Conservation (phyloP, 2,888 invertebrate genomes). For the Eupithecia inturbata region DNA sequence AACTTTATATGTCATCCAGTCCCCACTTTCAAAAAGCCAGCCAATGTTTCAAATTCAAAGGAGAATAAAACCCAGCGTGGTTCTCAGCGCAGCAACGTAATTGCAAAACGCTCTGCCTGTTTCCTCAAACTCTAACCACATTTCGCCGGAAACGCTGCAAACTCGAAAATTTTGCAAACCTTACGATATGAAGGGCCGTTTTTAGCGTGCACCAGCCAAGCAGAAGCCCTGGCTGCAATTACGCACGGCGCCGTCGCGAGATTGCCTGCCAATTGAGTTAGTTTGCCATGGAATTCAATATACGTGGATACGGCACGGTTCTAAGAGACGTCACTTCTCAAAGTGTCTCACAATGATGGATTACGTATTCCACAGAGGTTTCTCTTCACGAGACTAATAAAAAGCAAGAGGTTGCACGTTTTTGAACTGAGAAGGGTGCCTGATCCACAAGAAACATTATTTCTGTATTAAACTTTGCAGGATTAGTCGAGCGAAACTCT, state of each 20-base stretch:
- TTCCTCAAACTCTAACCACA: constrained; percentile 22
- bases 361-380: neutral
- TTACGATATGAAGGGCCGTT: constrained; percentile 27
- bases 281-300: constrained; percentile 35
- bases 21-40: neutral
- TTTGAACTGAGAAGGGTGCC: neutral
- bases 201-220: constrained; percentile 32
- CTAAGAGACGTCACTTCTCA: neutral
- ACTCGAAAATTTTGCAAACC: constrained; percentile 17
- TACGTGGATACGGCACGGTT: constrained; percentile 37
- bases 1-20: neutral
- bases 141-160: constrained; percentile 21
- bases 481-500: constrained; percentile 13
- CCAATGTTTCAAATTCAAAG: neutral
- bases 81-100: constrained; percentile 28
- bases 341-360: constrained; percentile 2
- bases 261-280: constrained; percentile 80
- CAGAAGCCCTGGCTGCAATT: constrained; percentile 48
- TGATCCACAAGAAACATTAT: constrained; percentile 7
- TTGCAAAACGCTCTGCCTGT: constrained; percentile 35
- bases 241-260: constrained; percentile 66
- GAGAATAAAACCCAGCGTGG: constrained; percentile 10
- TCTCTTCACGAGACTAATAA: neutral
- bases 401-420: neutral
- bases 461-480: constrained; percentile 9